Evolutionary conservation across 1,140 invertebrate genomes (phyloP), one percentile per base, ranked within the genome.

Genomic region (Drosophila neocordata): DNA sequence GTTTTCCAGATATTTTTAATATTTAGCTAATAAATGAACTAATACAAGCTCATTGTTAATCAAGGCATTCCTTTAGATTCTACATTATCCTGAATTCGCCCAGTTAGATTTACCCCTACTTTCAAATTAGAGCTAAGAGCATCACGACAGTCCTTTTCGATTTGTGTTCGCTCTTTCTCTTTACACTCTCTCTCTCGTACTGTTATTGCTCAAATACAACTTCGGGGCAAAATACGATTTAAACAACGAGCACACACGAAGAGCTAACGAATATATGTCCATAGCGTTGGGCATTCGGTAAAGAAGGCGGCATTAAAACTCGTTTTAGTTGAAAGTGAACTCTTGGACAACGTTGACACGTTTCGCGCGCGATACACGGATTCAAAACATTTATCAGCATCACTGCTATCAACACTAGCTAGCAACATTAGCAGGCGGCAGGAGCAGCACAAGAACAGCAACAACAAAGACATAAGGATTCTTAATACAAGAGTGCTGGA

Each of bases 251-350:
- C 18, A 4, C 15, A 48, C 24, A 38, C 80, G 80, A 84, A 57
- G 15, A 24, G n/a, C 3, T 5, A 20, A 62, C 67, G 67, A 77
- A 71, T 18, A 59, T 64, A 69, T 65, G 38, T 35, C 37, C 64
- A 44, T 65, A 20, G 56, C 37, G 57, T 51, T 52, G 53, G 37
- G 61, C 62, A 77, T 58, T 76, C 81, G 72, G 65, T 52, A 64
- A 64, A 65, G 58, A 52, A 58, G 65, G 65, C 62, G 68, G 71
- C 70, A 73, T 78, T 78, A 78, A 85, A 78, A 77, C 63, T 34
- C 60, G 76, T 83, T 91, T 89, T 41, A 91, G 90, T 91, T 85
- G 87, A 89, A 90, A 91, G 89, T 90, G 80, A 87, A 91, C 89
- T 78, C 76, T 89, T 78, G 75, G 80, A 84, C 76, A 74, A 73